Evolutionary conservation across 2,113 vertebrate genomes (phyloP).

Genomic region (Nothocercus julius): DNA sequence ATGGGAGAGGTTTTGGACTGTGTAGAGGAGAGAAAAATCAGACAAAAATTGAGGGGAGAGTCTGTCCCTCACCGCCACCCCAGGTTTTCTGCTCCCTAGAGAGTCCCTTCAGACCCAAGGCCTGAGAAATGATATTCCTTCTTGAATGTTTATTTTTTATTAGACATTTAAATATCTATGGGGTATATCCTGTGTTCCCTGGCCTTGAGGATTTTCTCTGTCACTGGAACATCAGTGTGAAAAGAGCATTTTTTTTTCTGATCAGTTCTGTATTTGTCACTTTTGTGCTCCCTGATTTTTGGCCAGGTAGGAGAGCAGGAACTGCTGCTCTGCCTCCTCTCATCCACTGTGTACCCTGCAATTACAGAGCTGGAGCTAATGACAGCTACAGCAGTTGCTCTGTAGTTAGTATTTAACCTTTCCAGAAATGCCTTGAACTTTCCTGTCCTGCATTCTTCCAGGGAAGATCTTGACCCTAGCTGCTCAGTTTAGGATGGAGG

Average conservation of each 20-base stretch:
- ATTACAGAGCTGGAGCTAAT: background rate
- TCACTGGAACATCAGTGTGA: background rate
- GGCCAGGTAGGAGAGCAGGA: background rate
- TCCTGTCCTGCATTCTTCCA: background rate
- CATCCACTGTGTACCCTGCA: background rate
- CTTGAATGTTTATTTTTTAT: background rate
- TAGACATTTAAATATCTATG: slow-evolving; percentile 27
- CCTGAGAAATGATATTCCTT: background rate
- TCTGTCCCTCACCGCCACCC: background rate
- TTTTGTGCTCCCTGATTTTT: background rate
- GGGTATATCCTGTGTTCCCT: background rate
- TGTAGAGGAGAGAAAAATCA: no score
- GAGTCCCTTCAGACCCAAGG: background rate
- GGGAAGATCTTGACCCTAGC: background rate
- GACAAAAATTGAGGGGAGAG: background rate
- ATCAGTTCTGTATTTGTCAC: background rate
- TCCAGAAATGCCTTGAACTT: background rate
- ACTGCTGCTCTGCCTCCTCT: background rate
- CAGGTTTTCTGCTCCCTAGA: background rate
- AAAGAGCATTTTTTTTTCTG: background rate
- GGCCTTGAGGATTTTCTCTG: background rate
- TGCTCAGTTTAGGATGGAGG: background rate
- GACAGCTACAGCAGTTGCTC: background rate
- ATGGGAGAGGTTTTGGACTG: background rate
- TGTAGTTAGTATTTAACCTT: background rate